Percentiles rank a stretch among this genome's conserved stretches.
phyloP scores from a whole-genome alignment of 2,797 vertebrate genomes.

The Microcaecilia unicolor region DNA sequence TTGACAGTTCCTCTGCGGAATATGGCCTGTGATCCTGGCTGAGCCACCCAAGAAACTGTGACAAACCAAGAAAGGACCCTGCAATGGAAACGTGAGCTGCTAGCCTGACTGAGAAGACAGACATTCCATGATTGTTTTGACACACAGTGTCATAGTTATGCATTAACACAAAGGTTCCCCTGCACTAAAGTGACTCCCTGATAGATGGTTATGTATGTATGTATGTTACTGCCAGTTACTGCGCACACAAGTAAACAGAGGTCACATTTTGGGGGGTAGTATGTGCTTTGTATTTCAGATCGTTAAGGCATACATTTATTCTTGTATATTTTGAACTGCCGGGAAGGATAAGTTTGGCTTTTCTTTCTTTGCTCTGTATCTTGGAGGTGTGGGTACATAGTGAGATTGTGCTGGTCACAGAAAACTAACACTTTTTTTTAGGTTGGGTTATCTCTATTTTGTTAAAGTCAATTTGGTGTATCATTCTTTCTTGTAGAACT shows the following conservation, averaged over 20 bases:
- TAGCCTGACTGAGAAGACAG: constrained; percentile 20
- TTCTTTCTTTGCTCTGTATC: too few species aligned
- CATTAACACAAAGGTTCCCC: constrained; percentile 8
- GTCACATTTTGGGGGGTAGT: background rate
- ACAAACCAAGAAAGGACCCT: constrained; percentile 32
- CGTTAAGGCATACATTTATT: constrained; percentile 14
- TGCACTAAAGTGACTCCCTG: constrained; percentile 17
- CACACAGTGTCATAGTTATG: constrained; percentile 18
- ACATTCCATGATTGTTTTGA: constrained; percentile 18
- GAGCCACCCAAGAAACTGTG: constrained; percentile 77
- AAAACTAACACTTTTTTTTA: constrained; percentile 33
- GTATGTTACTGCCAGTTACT: background rate
- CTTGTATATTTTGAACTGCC: constrained; percentile 37
- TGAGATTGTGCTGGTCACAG: constrained; percentile 41
- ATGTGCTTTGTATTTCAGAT: constrained; percentile 21
- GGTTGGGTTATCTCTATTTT: background rate
- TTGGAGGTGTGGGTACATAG: constrained; percentile 12
- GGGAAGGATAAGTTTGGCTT: constrained; percentile 25
- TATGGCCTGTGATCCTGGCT: constrained; percentile 86
- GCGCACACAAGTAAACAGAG: constrained; percentile 16
- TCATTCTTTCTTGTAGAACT: too few species aligned
- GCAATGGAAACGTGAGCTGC: constrained; percentile 1
- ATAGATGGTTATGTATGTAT: background rate
- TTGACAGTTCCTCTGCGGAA: constrained; percentile 79
- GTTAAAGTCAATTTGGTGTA: background rate